A percentile compares a stretch with the other conserved stretches of the same genome.
Conservation (phyloP, 2,888 invertebrate genomes). For the Mactromeris polynyma region DNA sequence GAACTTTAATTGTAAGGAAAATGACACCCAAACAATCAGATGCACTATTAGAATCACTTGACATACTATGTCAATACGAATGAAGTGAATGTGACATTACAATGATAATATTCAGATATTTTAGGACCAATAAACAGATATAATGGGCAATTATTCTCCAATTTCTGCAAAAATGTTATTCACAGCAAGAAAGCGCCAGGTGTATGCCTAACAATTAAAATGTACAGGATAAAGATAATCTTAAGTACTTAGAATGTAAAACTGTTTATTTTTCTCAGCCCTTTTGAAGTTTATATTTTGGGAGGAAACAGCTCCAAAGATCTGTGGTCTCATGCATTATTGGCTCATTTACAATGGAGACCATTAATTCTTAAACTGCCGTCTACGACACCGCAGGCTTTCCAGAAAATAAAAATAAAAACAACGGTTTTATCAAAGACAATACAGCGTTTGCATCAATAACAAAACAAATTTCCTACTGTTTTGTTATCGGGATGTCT, state of each 20-base stretch:
- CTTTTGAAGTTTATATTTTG: slow-evolving; percentile 25
- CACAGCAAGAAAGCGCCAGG: slow-evolving; percentile 9
- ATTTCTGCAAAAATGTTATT: neutral
- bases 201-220: neutral
- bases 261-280: neutral
- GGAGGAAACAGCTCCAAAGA: neutral
- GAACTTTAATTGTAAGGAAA: neutral
- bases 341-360: slow-evolving; percentile 42
- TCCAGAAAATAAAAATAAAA: slow-evolving; percentile 40
- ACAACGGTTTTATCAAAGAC: slow-evolving; percentile 60
- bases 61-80: neutral
- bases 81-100: slow-evolving; percentile 7
- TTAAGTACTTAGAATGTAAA: neutral
- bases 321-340: neutral
- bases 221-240: neutral
- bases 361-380: slow-evolving; percentile 32
- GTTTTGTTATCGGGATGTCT: slow-evolving; percentile 60
- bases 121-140: neutral
- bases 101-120: slow-evolving; percentile 7
- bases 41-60: neutral
- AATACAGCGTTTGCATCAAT: slow-evolving; percentile 56
- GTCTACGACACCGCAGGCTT: slow-evolving; percentile 23
- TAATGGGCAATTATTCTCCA: slow-evolving; percentile 7
- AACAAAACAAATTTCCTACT: slow-evolving; percentile 65
- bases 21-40: slow-evolving; percentile 3